Evolutionary conservation across 2,888 invertebrate genomes (phyloP).

Genomic region (Ganaspis brasiliensis): DNA sequence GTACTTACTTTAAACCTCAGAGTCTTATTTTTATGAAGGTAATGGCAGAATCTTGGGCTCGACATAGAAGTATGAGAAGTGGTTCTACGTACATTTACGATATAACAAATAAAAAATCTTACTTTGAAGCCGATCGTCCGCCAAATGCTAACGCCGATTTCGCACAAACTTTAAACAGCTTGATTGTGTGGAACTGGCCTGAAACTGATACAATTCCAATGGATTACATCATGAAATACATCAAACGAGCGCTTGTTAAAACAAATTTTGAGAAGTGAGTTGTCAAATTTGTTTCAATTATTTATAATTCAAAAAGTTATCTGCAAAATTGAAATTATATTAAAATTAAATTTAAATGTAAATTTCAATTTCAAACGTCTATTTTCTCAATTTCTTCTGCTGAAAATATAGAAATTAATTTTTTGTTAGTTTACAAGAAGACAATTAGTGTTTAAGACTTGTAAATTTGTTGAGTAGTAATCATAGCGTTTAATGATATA

Average conservation of each 20-base stretch:
- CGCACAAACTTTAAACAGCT: constrained; percentile 64
- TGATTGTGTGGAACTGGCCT: constrained; percentile 71
- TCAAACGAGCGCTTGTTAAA: constrained; percentile 29
- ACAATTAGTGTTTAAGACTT: too few species aligned
- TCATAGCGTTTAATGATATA: too few species aligned
- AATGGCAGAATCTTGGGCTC: constrained; percentile 66
- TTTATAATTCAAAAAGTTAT: too few species aligned
- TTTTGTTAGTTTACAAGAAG: too few species aligned
- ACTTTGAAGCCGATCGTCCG: constrained; percentile 66
- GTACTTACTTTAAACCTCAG: constrained; percentile 64
- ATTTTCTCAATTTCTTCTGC: too few species aligned
- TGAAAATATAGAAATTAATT: too few species aligned
- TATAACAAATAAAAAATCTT: constrained; percentile 34
- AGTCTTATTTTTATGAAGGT: constrained; percentile 71
- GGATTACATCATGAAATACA: constrained; percentile 52
- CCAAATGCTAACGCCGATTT: constrained; percentile 64
- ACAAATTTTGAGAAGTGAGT: constrained; percentile 5
- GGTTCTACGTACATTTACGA: constrained; percentile 67
- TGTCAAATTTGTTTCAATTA: neutral
- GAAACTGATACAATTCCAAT: constrained; percentile 59
- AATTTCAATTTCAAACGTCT: too few species aligned
- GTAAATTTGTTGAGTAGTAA: too few species aligned
- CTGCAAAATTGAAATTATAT: too few species aligned
- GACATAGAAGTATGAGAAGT: constrained; percentile 63
- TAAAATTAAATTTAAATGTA: too few species aligned